phyloP scores from a whole-genome alignment of 2,888 invertebrate species.

The Silvanus unidentatus region DNA sequence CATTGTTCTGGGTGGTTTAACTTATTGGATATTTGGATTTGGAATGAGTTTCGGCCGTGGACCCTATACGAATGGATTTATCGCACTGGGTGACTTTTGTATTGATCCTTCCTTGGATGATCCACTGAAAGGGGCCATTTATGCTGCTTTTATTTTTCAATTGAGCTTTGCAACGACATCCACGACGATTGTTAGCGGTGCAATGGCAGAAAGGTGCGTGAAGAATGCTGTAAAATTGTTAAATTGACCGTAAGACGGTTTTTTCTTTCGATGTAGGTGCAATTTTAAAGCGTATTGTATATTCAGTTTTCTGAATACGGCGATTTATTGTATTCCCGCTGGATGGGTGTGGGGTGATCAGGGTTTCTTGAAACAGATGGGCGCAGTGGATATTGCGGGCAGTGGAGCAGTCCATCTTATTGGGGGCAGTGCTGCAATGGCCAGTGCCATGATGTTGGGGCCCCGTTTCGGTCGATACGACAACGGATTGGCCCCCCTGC shows the following conservation, averaged over 20 bases:
- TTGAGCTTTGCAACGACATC: conserved; percentile 85
- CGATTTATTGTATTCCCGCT: conserved; percentile 87
- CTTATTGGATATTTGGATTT: conserved; percentile 94
- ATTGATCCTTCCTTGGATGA: conserved; percentile 70
- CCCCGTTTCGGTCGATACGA: conserved; percentile 83
- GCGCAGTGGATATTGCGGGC: conserved; percentile 89
- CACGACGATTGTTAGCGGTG: conserved; percentile 88
- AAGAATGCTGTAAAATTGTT: neutral
- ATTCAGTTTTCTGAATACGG: conserved; percentile 82
- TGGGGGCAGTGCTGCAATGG: conserved; percentile 74
- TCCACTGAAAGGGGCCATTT: conserved; percentile 75
- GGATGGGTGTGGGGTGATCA: conserved; percentile 91
- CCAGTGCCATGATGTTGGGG: conserved; percentile 84
- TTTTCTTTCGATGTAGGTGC: conserved; percentile 54
- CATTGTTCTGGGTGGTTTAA: conserved; percentile 81
- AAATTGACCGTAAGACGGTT: neutral
- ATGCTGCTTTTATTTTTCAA: conserved; percentile 86
- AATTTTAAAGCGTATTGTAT: conserved; percentile 87
- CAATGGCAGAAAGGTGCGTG: conserved; percentile 85
- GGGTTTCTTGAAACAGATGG: conserved; percentile 76
- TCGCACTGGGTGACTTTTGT: conserved; percentile 78
- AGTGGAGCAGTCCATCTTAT: conserved; percentile 87
- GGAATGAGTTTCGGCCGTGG: conserved; percentile 83
- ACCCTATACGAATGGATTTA: conserved; percentile 67
- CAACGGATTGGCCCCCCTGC: conserved; percentile 65